Conservation (phyloP, 2,797 vertebrate species). For the Arrhamphus sclerolepis region DNA sequence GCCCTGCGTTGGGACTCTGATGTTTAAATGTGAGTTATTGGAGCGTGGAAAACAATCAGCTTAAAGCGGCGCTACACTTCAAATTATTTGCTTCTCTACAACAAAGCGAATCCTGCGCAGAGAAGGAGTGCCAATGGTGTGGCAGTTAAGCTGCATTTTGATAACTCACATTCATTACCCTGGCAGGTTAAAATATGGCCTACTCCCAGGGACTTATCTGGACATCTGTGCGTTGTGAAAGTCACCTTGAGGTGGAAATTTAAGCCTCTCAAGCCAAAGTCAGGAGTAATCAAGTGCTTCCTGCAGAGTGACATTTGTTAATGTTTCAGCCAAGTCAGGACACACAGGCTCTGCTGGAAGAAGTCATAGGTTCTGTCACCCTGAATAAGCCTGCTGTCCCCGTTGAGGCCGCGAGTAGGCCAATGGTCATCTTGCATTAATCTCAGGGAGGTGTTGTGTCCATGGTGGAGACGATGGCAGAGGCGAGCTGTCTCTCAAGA, state of each 20-base stretch:
- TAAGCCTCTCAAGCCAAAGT: constrained; percentile 32
- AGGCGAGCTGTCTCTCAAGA: constrained; percentile 59
- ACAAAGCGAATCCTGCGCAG: constrained; percentile 35
- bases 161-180: neutral
- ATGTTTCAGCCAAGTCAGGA: constrained; percentile 24
- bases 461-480: constrained; percentile 54
- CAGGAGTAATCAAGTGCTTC: constrained; percentile 38
- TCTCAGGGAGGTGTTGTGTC: constrained; percentile 57
- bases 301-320: constrained; percentile 46
- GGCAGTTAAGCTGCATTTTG: constrained; percentile 2
- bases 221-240: constrained; percentile 33
- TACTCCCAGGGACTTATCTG: neutral
- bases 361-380: constrained; percentile 56
- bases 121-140: neutral
- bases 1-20: constrained; percentile 37
- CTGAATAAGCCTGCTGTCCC: constrained; percentile 43
- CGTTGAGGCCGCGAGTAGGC: constrained; percentile 33
- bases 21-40: constrained; percentile 60
- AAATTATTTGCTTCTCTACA: constrained; percentile 49
- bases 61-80: constrained; percentile 43
- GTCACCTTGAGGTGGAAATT: constrained; percentile 49
- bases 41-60: constrained; percentile 65
- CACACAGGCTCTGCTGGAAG: constrained; percentile 37
- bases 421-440: constrained; percentile 66
- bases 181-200: neutral